Percentiles rank a stretch among this genome's conserved stretches.
phyloP scores from a whole-genome alignment of 2,113 vertebrate species.

The Jacana jacana region DNA sequence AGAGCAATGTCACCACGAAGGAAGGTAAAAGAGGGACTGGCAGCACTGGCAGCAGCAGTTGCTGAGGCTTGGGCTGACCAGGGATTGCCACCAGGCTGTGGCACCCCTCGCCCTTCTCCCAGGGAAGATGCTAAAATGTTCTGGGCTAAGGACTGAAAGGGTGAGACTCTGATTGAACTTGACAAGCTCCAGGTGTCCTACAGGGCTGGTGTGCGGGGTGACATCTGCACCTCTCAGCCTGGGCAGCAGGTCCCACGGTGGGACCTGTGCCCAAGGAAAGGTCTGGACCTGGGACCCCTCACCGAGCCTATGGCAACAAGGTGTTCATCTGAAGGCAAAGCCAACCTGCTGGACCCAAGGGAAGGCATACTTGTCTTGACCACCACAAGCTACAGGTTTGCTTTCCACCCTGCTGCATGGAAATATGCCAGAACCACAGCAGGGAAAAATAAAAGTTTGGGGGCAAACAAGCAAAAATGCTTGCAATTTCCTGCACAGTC shows the following conservation, averaged over 20 bases:
- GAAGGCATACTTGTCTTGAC: neutral
- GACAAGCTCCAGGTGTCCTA: neutral
- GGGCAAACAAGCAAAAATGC: neutral
- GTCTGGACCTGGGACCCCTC: neutral
- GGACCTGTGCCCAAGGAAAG: neutral
- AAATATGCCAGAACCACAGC: neutral
- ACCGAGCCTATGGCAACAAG: rapidly evolving
- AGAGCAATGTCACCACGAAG: neutral
- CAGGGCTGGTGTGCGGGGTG: neutral
- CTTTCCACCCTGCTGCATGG: too few relatives aligned
- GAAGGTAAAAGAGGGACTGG: neutral
- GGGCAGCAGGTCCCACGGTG: neutral
- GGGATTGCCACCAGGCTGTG: neutral
- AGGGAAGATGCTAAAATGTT: neutral
- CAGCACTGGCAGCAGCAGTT: neutral
- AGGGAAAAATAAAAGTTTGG: neutral
- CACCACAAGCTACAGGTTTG: neutral
- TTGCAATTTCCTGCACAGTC: neutral
- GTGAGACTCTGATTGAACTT: neutral
- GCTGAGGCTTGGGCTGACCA: neutral
- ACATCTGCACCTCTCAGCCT: neutral
- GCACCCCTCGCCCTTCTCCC: neutral
- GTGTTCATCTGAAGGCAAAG: neutral
- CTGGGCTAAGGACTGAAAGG: neutral
- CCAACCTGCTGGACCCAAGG: neutral